A percentile compares a stretch with the other conserved stretches of the same genome.
Evolutionary conservation across 2,113 vertebrate species (phyloP).

Genomic region (Melanerpes aurifrons): DNA sequence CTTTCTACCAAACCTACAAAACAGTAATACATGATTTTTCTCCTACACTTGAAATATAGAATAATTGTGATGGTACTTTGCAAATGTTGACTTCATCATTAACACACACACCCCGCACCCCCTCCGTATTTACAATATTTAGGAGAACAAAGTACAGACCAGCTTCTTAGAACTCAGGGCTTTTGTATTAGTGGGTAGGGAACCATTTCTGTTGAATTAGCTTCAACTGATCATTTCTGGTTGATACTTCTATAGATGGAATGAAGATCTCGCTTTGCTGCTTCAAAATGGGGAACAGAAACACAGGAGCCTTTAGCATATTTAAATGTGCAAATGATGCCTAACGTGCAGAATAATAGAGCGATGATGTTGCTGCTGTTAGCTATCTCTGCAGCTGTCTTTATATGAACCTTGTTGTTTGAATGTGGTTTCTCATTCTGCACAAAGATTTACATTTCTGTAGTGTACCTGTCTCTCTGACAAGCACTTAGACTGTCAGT

Average conservation of each 20-base stretch:
- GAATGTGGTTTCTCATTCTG: too few species aligned
- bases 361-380: not conserved
- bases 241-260: not conserved
- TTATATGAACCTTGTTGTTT: not conserved
- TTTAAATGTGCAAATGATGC: not conserved
- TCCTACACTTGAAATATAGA: not conserved
- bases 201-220: not conserved
- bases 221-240: not conserved
- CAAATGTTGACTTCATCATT: not conserved
- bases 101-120: too few species aligned
- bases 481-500: not conserved
- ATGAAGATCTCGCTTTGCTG: not conserved
- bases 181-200: not conserved
- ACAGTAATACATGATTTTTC: not conserved
- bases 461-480: not conserved
- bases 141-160: not conserved
- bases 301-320: not conserved
- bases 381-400: not conserved
- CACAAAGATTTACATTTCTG: not conserved
- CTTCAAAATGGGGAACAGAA: not conserved
- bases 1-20: not conserved
- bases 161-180: not conserved
- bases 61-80: not conserved
- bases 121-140: not conserved
- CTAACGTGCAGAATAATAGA: not conserved